A percentile compares a stretch with the other conserved stretches of the same genome.
These are phyloP conservation scores for Pogonocherus hispidulus DNA, from an alignment of 2,888 invertebrate genomes.

Conservation along the genomic window DNA sequence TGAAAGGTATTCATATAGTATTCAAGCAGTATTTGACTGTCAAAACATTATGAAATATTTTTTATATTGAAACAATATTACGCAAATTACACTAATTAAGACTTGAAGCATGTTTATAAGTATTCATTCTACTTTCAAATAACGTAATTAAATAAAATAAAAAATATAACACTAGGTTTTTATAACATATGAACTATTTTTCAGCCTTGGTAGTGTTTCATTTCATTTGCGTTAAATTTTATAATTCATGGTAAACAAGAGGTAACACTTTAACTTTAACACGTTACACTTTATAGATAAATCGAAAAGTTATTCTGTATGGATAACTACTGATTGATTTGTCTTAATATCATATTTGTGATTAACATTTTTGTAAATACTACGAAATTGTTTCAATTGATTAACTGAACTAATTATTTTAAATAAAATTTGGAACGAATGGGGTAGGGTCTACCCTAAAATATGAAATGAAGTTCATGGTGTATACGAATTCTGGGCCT, in stretches of 20 bases:
- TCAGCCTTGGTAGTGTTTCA: not conserved
- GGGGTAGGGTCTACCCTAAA: no score
- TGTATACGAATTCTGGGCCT: no score
- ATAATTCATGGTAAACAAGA: not conserved
- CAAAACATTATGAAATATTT: not conserved
- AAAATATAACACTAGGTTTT: not conserved
- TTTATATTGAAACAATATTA: not conserved
- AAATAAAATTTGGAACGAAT: no score
- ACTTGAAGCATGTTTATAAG: not conserved
- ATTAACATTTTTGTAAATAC: no score
- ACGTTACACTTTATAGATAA: no score
- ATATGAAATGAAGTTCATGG: no score
- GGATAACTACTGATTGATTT: no score
- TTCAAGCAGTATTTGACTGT: not conserved
- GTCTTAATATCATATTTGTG: no score
- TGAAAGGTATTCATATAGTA: not conserved
- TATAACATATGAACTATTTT: not conserved
- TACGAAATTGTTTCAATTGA: no score
- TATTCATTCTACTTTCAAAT: not conserved
- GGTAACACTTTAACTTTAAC: no score
- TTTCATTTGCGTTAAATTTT: not conserved
- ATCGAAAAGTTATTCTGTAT: no score
- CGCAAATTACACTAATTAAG: conserved; percentile 1
- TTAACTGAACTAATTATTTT: no score
- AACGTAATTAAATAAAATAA: not conserved